A percentile compares a stretch with the other conserved stretches of the same genome.
These are phyloP conservation scores for Melieria picta DNA, from an alignment of 2,888 invertebrate genomes.

Conservation along the genomic window DNA sequence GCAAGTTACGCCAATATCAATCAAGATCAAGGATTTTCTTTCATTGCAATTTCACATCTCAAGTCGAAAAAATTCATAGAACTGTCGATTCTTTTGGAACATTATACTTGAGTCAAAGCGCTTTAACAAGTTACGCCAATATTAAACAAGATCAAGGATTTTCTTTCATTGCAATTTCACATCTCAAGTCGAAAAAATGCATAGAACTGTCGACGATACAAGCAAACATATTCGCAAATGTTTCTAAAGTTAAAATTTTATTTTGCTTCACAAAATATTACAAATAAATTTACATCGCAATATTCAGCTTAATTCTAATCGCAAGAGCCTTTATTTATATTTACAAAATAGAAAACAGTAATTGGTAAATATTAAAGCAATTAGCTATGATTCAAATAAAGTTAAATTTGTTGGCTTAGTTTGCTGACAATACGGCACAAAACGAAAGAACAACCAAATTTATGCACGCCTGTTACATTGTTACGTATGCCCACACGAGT, in stretches of 20 bases:
- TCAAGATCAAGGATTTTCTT: no score
- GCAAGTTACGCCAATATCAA: no score
- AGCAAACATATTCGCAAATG: neutral
- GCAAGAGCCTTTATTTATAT: neutral
- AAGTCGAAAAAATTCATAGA: no score
- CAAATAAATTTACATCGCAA: neutral
- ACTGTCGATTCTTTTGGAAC: no score
- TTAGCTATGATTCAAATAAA: neutral
- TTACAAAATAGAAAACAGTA: neutral
- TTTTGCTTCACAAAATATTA: neutral
- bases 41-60: neutral
- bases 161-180: no score
- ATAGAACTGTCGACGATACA: no score
- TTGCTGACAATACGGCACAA: no score
- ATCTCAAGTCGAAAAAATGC: neutral
- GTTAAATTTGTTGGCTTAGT: no score
- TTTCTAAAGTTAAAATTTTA: neutral
- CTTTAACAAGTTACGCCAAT: no score
- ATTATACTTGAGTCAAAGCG: no score
- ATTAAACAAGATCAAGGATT: no score
- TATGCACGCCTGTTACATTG: neutral
- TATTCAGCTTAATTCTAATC: neutral
- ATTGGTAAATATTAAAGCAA: neutral
- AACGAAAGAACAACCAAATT: neutral
- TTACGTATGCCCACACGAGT: no score